Evolutionary conservation across 1,140 invertebrate genomes (phyloP), one percentile per base, ranked within the genome.

Genomic region (Saccostrea glomerata): DNA sequence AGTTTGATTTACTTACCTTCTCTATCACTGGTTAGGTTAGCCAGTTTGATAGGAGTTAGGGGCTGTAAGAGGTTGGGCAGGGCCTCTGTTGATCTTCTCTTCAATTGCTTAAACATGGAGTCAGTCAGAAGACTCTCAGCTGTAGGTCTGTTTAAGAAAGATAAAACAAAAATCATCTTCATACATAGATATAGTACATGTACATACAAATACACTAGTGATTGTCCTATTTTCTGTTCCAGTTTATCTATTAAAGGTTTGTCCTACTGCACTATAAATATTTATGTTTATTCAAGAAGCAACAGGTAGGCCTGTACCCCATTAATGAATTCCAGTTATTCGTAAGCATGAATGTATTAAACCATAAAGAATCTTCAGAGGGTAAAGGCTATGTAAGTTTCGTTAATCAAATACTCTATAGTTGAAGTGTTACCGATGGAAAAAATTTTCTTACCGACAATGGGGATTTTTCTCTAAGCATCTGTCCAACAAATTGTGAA

Each of bases 401-500:
- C 13, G 0, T 60, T 4, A 15, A 60, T 60, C 20, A n/a, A 20
- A 63, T 47, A 47, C 6, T 47, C 47, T 47, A 5, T 47, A 6
- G 47, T 47, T 47, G 47, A 47, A 47, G 47, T 7, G 47, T 47
- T 47, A 47, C 47, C 6, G 47, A 3, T 9, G 9, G 47, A 17
- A 20, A 17, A 20, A n/a, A 2, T 20, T 17, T 77, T 30, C 23
- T 30, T 77, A 93, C 92, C 92, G 93, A 84, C 85, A 83, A 11
- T 89, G 56, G 4, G 90, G 90, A 73, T 92, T 97, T 89, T 96
- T 96, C 91, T 96, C 95, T 58, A 97, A 93, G 95, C 97, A 97
- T 13, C 97, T 92, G 90, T 97, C 96, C 63, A 96, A 96, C 90
- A 98, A 96, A 87, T 97, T 96, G 94, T 98, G 97, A 93, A 98